phyloP scores from a whole-genome alignment of 2,888 invertebrate species.

The Lymantria monacha region DNA sequence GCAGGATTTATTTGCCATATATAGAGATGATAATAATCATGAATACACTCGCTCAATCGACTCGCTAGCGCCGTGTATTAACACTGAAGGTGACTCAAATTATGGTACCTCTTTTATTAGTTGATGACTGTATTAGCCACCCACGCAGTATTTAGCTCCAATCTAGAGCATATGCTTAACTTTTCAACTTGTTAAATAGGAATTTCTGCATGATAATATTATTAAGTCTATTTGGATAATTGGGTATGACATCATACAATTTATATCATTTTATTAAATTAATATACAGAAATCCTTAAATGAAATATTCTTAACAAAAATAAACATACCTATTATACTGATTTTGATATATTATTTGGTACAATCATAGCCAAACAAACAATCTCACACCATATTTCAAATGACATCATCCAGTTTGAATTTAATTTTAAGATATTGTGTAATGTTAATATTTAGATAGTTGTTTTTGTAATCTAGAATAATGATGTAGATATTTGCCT shows the following conservation, averaged over 20 bases:
- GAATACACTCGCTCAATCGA: slow-evolving; percentile 26
- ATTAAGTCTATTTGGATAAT: slow-evolving; percentile 15
- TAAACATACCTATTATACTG: too few species aligned
- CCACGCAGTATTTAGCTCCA: slow-evolving; percentile 50
- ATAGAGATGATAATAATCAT: neutral
- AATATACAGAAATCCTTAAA: too few species aligned
- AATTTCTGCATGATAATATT: slow-evolving; percentile 16
- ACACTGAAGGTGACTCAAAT: slow-evolving; percentile 58
- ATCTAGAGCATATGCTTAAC: slow-evolving; percentile 39
- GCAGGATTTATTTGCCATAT: too few species aligned
- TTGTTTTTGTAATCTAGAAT: neutral
- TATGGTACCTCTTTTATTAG: slow-evolving; percentile 58
- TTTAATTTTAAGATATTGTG: slow-evolving; percentile 4
- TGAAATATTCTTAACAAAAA: too few species aligned
- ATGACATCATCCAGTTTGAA: slow-evolving; percentile 29
- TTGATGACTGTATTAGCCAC: slow-evolving; percentile 59
- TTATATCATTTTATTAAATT: too few species aligned
- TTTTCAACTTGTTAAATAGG: slow-evolving; percentile 30
- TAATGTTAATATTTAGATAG: neutral
- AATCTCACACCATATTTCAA: slow-evolving; percentile 13
- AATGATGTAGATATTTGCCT: neutral
- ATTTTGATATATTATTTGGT: too few species aligned
- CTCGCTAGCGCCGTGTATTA: slow-evolving; percentile 39
- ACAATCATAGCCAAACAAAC: slow-evolving; percentile 31
- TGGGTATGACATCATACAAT: slow-evolving; percentile 3